Evolutionary conservation across 1,140 invertebrate genomes (phyloP), one percentile per base, ranked within the genome.

Genomic region (Pseudomyrmex pallidus): DNA sequence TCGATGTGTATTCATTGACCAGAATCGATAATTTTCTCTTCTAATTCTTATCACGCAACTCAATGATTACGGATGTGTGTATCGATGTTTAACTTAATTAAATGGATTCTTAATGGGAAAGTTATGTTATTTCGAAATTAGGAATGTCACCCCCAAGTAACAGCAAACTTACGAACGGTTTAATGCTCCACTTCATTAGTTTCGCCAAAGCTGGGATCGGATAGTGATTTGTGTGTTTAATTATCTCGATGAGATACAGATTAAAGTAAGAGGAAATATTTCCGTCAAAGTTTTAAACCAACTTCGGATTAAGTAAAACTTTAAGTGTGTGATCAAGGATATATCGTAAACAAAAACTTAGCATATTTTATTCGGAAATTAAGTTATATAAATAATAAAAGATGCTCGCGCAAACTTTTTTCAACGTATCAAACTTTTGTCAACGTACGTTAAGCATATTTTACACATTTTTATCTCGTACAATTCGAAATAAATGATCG

Each of bases 81-180:
- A 20, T 68, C 35, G 10, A 77, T 77, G 52, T 48, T 35, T 44
- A 84, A 83, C 70, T 84, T 89, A 90, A 90, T 90, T 90, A 88
- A 90, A 87, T 85, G 52, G n/a, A 62, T 46, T 35, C 59, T 85
- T 83, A 88, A 90, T 86, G 86, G 74, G 61, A 64, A 86, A 87
- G 72, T 87, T 86, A 46, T 59, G 63, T 88, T 87, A 87, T 84
- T 90, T 90, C 57, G 59, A 35, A 44, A 68, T 78, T 44, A 52
- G 9, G 73, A 82, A 85, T 78, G 76, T 74, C 74, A 78, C 25
- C 0, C 5, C 46, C 12, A 48, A 70, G 48, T 54, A 56, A 25
- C 44, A 63, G 25, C 59, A 78, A 35, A 86, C 20, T 86, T 84
- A 87, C 59, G 73, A n/a, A 59, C 62, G 66, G 17, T 86, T 87